phyloP scores from a whole-genome alignment of 2,113 vertebrate genomes.

The Paramormyrops kingsleyae region DNA sequence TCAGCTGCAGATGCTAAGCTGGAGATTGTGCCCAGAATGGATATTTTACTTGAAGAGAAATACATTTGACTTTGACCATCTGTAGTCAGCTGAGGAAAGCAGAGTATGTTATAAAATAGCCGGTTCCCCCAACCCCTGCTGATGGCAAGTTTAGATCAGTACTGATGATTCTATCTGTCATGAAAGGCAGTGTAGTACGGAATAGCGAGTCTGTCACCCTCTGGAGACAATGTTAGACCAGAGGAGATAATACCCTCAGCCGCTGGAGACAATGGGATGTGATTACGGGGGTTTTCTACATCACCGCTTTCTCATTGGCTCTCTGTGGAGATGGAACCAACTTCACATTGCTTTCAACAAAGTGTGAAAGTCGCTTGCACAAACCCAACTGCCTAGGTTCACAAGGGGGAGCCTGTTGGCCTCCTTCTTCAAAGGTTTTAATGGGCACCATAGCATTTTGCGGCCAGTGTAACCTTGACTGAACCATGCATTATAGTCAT shows the following conservation, averaged over 20 bases:
- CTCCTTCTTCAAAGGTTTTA: background rate
- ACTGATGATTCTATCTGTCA: slow-evolving; percentile 3
- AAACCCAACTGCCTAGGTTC: background rate
- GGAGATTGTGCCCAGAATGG: slow-evolving; percentile 11
- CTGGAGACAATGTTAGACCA: slow-evolving; percentile 8
- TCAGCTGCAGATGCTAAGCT: background rate
- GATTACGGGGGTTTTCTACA: slow-evolving; percentile 18
- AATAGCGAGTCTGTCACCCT: slow-evolving; percentile 12
- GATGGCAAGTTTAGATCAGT: slow-evolving; percentile 3
- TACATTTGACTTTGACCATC: background rate
- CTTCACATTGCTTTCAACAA: slow-evolving; percentile 5
- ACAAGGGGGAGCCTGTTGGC: background rate
- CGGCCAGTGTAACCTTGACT: background rate
- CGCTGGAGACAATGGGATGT: slow-evolving; percentile 15
- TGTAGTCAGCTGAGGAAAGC: background rate
- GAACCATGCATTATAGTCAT: background rate
- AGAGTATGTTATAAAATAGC: background rate
- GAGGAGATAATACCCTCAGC: slow-evolving; percentile 13
- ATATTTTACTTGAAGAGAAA: slow-evolving; percentile 9
- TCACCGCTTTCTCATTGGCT: background rate
- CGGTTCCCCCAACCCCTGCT: background rate
- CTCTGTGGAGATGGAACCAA: background rate
- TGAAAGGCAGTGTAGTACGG: background rate
- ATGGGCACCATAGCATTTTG: background rate
- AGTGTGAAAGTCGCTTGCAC: background rate